A percentile compares a stretch with the other conserved stretches of the same genome.
These are phyloP conservation scores for Drosophila mojavensis DNA, from an alignment of 1,140 invertebrate species.

Conservation along the genomic window DNA sequence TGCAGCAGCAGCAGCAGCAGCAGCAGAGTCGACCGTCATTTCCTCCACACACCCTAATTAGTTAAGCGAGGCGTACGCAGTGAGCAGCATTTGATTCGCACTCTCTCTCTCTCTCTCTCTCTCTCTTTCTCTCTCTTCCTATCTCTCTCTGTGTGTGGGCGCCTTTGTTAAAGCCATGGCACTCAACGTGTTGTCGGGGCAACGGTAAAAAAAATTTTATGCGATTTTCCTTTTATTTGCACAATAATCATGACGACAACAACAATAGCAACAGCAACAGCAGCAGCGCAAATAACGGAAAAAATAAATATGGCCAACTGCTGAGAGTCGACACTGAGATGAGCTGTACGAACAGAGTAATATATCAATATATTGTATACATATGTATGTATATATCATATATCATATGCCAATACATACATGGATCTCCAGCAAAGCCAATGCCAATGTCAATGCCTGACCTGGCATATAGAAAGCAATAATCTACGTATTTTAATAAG, in stretches of 20 bases:
- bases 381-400: too few species aligned
- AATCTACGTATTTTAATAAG: too few species aligned
- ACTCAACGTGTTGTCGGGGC: slow-evolving; percentile 55
- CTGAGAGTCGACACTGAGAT: slow-evolving; percentile 14
- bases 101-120: too few species aligned
- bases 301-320: neutral
- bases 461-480: too few species aligned
- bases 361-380: too few species aligned
- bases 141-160: neutral
- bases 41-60: slow-evolving; percentile 78
- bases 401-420: too few species aligned
- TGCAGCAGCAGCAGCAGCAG: too few species aligned
- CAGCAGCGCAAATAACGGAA: neutral
- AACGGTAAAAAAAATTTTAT: slow-evolving; percentile 53
- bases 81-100: slow-evolving; percentile 32
- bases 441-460: neutral
- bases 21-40: slow-evolving; percentile 42
- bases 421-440: too few species aligned
- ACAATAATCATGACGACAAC: slow-evolving; percentile 65
- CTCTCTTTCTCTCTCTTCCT: neutral
- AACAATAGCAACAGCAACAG: slow-evolving; percentile 18
- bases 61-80: slow-evolving; percentile 70
- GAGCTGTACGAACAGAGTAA: neutral
- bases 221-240: slow-evolving; percentile 67
- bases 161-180: slow-evolving; percentile 69